Conservation (phyloP, 1,140 invertebrate genomes). For the Lucilia sericata region DNA sequence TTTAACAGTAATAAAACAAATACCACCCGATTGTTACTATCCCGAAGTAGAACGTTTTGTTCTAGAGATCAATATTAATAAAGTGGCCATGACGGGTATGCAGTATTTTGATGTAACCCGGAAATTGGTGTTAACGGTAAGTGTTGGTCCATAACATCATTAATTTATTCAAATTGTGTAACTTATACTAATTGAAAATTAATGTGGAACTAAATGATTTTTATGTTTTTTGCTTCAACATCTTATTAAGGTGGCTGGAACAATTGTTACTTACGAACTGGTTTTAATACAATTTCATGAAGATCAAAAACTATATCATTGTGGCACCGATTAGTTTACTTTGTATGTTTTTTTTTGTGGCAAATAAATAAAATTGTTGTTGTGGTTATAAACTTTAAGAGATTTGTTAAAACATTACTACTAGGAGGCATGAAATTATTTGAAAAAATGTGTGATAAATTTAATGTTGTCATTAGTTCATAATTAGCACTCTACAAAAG, state of each 20-base stretch:
- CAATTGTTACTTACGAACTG: constrained; percentile 76
- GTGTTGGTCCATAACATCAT: not conserved
- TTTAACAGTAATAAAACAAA: constrained; percentile 70
- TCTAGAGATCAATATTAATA: constrained; percentile 71
- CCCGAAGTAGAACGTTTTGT: constrained; percentile 72
- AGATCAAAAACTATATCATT: constrained; percentile 59
- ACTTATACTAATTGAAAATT: constrained; percentile 1
- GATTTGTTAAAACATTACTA: not conserved
- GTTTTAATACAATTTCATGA: constrained; percentile 70
- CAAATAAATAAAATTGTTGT: not conserved
- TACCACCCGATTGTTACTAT: constrained; percentile 70
- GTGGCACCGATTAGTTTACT: constrained; percentile 40
- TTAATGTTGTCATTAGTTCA: not conserved
- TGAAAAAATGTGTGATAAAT: not conserved
- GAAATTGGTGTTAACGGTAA: constrained; percentile 71
- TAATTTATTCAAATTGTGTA: not conserved
- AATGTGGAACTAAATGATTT: not conserved
- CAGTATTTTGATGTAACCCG: constrained; percentile 75
- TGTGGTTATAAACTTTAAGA: not conserved
- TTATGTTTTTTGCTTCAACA: not conserved
- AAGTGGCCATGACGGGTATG: constrained; percentile 72
- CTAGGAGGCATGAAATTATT: not conserved
- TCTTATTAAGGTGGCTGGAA: constrained; percentile 69
- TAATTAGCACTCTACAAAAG: not conserved
- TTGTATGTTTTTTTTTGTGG: not conserved